Evolutionary conservation across 2,113 vertebrate species (phyloP), one percentile per base, ranked within the genome.

Genomic region (Pygathrix nemaeus): DNA sequence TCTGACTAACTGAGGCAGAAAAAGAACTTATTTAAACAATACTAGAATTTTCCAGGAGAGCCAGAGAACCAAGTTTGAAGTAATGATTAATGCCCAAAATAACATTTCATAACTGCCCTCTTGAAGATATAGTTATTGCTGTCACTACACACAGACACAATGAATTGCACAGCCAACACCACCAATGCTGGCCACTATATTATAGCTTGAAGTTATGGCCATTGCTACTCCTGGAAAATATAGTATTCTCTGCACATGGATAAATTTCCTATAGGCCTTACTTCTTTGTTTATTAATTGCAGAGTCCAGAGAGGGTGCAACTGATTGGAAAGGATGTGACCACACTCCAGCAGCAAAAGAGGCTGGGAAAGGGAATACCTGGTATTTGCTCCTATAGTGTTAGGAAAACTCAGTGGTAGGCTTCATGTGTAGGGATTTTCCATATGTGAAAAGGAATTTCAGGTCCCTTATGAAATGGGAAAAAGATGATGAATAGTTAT

Each of bases 271-370:
- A 11, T 79, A 68, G 9, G 27, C 5, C 59, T 93, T 90, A 43
- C 9, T 85, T 83, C 59, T 81, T 88, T 82, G 9, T 50, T 23
- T 57, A 73, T 86, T 92, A 86, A 30, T 72, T 95, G 70, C 87
- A 96, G 68, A 94, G 48, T 94, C 73, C 96, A 76, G 79, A 82
- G 23, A 95, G 50, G 40, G 27, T 91, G 43, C 16, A 79, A 76
- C 59, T 82, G 25, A 70, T 55, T 86, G 14, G 17, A 89, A 96
- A 92, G 38, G 12, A 61, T 45, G 32, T 35, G 16, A 59, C 45
- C 40, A 82, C 8, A 85, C 9, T 17, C 64, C 52, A 92, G 80
- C 20, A 92, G 81, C n/a, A 92, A 79, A 73, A 30, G 38, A 73
- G 30, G n/a, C 25, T 95, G 35, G 40, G 20, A 89, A 96, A 89